phyloP scores from a whole-genome alignment of 1,140 invertebrate genomes.

The Grapholita molesta region DNA sequence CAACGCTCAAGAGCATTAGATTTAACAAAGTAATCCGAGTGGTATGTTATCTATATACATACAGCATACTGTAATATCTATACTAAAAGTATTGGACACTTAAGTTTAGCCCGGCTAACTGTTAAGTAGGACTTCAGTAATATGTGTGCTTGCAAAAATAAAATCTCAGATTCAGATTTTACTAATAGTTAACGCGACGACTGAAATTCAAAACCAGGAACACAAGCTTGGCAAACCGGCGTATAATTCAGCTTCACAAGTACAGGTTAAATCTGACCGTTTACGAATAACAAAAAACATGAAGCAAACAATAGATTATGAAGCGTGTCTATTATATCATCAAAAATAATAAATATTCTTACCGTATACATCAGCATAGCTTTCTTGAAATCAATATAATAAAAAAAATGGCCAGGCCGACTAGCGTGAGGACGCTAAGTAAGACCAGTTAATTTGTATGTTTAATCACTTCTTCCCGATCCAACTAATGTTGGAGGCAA shows the following conservation, averaged over 20 bases:
- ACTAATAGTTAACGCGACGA: too few relatives aligned
- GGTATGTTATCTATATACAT: too few relatives aligned
- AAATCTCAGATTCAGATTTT: too few relatives aligned
- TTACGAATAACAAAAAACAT: neutral
- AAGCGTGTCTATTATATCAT: neutral
- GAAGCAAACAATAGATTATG: neutral
- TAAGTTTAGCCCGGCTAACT: too few relatives aligned
- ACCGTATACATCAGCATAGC: constrained; percentile 70
- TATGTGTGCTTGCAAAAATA: too few relatives aligned
- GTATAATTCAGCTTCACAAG: neutral
- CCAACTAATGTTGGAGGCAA: neutral
- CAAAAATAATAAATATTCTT: constrained; percentile 30
- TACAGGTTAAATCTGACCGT: neutral
- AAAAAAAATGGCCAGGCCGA: constrained; percentile 14
- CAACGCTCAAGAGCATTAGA: too few relatives aligned
- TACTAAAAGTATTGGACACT: too few relatives aligned
- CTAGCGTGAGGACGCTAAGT: neutral
- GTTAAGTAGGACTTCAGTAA: too few relatives aligned
- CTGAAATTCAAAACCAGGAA: too few relatives aligned
- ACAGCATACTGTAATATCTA: too few relatives aligned
- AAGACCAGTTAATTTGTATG: neutral
- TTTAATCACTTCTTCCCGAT: neutral
- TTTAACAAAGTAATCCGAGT: too few relatives aligned
- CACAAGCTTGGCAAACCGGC: too few relatives aligned
- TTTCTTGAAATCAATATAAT: constrained; percentile 18